Conservation (phyloP, 1,140 invertebrate species). For the Lucilia sericata region DNA sequence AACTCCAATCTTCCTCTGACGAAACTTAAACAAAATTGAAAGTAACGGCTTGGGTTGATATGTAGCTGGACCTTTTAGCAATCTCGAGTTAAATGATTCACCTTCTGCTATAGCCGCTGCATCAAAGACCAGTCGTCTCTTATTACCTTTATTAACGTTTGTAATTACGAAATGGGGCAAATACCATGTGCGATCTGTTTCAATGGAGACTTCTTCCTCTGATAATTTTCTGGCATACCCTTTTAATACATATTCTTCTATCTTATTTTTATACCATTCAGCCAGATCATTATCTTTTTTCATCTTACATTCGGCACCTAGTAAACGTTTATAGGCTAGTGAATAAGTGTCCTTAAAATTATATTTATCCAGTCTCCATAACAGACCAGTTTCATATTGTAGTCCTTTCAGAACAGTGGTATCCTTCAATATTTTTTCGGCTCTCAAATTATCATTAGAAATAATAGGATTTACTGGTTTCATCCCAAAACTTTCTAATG, state of each 20-base stretch:
- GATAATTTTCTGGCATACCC: constrained; percentile 22
- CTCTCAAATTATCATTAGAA: constrained; percentile 18
- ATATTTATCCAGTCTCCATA: constrained; percentile 1
- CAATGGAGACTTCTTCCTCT: neutral
- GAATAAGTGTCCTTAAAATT: constrained; percentile 14
- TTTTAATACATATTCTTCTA: constrained; percentile 25
- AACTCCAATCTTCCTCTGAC: neutral
- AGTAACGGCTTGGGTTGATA: neutral
- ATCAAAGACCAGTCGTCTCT: neutral
- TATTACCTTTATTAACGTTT: neutral
- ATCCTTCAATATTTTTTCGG: constrained; percentile 27
- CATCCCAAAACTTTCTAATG: constrained; percentile 37
- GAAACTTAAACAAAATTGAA: constrained; percentile 31
- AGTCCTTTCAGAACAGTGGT: neutral
- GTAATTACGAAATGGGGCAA: neutral
- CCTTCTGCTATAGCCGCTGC: neutral
- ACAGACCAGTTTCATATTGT: constrained; percentile 29
- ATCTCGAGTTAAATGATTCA: constrained; percentile 2
- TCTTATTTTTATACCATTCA: constrained; percentile 23
- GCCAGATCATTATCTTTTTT: constrained; percentile 3
- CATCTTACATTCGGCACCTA: neutral
- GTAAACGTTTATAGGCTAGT: neutral
- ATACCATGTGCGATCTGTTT: neutral
- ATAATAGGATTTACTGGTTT: constrained; percentile 8
- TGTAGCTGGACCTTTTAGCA: constrained; percentile 35